Base-by-base conservation (phyloP, 2,888 invertebrate species). In the Pachycephus smyrnensis region DNA sequence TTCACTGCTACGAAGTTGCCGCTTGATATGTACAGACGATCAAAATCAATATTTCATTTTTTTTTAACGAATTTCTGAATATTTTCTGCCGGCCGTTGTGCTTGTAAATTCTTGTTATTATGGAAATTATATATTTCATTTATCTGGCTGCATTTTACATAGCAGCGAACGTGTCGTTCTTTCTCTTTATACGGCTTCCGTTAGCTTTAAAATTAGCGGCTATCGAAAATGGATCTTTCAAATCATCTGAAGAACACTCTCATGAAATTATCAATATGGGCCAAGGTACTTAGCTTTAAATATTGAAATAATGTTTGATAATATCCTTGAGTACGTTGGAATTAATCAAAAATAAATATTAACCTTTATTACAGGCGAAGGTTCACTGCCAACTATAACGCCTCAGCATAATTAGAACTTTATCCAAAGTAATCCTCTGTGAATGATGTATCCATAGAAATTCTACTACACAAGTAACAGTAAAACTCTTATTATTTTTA, bases 81-180 rank as follows among this genome's bases (percentile, higher is more conserved):
- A 15, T 55, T 9, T 55, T 1, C 15, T 23, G 15, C 6, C 23
- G 55, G 55, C 9, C 55, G 23, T 9, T 12, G 71, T 32, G 31
- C 31, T 31, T 31, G 31, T 32, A 71, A 71, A 71, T 71, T 71
- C 12, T 71, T 33, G 12, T 15, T 31, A 33, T 33, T 31, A 71
- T 33, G 71, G 71, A 71, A 71, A 71, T 71, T 33, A 33, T 33
- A 32, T 71, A 71, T 71, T 71, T 71, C 32, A 31, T 71, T 12
- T 71, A 71, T 71, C 71, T 71, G 31, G 71, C 71, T 23, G 31
- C 15, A 71, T 71, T 71, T 33, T 71, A 71, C 11, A 33, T 33
- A 55, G 55, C 55, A 55, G 23, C 55, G 55, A 55, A 55, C 23
- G 55, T 23, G 55, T 55, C 55, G 55, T 55, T 55, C 55, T 55